Base-by-base conservation (phyloP, 1,140 invertebrate species). In the Sitobion miscanthi region DNA sequence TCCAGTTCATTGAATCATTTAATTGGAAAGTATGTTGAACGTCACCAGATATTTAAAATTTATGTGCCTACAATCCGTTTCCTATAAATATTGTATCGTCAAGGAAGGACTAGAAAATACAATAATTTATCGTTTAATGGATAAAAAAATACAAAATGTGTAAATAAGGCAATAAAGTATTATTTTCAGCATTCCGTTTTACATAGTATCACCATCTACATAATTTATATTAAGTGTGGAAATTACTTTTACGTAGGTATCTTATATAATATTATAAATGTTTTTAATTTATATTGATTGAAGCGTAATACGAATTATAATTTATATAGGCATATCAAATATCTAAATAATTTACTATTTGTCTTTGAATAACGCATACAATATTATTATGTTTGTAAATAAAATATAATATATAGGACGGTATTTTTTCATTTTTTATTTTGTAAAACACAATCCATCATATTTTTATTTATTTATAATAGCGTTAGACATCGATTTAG, bases 41-140 rank as follows among this genome's bases (percentile, higher is more conserved):
- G 89, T 90, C 38, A 49, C 89, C 89, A 45, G 89, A 57, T 69
- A 90, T 69, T 90, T 69, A 69, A 90, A 90, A 90, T 90, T n/a
- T 90, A 90, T 69, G 89, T 69, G 35, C 89, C 38, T 49, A 45
- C 89, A 69, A 90, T 90, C 38, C 89, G 89, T 90, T 90, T 45
- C 35, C 38, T 90, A 90, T 90, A 69, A 69, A 90, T 69, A 11
- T 69, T 69, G 17, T 62, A 90, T 69, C 38, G 17, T 45, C 30
- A 45, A 14, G 11, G 14, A 21, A 90, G 89, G 38, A 25, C 5
- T 69, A 45, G 23, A 45, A 90, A 47, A 69, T 69, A 45, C 89
- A 45, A 69, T 69, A 30, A 69, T 90, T 90, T 90, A 69, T 45
- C 38, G 42, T 45, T 14, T 30, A 45, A 69, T 30, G 23, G 89